Conservation (phyloP, 2,113 vertebrate species). For the Cheirogaleus medius region DNA sequence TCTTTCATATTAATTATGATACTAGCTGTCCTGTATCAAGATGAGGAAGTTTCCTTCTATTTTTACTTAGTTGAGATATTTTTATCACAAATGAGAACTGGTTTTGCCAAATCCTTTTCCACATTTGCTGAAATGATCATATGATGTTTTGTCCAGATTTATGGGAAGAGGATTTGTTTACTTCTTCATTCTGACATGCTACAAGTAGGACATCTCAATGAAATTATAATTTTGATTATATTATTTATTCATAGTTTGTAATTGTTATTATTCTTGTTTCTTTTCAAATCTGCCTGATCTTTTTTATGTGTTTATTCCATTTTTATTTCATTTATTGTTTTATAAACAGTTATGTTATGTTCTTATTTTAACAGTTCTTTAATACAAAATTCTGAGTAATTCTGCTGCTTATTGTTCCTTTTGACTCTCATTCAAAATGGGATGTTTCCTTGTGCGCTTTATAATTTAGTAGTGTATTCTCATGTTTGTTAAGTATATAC, state of each 20-base stretch:
- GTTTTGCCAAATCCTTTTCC: background rate
- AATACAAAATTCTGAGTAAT: background rate
- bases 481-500: background rate
- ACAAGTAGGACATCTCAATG: background rate
- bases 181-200: background rate
- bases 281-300: background rate
- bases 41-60: background rate
- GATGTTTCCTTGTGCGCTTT: background rate
- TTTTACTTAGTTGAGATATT: background rate
- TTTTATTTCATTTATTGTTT: background rate
- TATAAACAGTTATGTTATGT: background rate
- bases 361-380: slow-evolving; percentile 8
- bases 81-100: background rate
- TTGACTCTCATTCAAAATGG: background rate
- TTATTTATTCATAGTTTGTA: background rate
- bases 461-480: background rate
- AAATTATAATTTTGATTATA: background rate
- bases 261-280: background rate
- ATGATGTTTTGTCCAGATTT: background rate
- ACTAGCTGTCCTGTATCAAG: background rate
- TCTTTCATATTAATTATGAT: background rate
- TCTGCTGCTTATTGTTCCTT: background rate
- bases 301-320: background rate
- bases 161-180: background rate
- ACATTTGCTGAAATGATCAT: background rate